Conservation (phyloP, 2,113 vertebrate genomes). For the Odobenus rosmarus region DNA sequence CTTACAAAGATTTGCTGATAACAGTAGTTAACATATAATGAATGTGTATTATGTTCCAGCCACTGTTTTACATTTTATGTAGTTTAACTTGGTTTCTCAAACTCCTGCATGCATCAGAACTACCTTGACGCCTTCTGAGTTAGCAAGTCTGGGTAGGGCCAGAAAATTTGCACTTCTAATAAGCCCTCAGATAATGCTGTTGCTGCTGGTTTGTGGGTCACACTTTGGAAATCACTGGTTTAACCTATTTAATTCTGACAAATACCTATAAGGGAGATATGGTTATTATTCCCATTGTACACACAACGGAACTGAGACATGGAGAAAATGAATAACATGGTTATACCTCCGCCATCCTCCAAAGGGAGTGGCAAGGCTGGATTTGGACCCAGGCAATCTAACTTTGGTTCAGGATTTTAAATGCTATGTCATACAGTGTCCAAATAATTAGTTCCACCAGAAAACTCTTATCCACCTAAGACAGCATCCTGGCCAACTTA, state of each 20-base stretch:
- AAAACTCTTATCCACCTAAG: not conserved
- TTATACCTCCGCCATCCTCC: no score
- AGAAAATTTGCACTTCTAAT: not conserved
- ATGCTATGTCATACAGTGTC: not conserved
- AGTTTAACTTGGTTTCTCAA: not conserved
- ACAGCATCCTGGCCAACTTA: not conserved
- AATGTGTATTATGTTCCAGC: not conserved
- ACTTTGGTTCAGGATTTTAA: not conserved
- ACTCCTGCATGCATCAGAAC: not conserved
- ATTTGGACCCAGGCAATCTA: not conserved
- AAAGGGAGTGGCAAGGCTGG: not conserved
- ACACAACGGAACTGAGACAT: not conserved
- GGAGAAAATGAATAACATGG: not conserved
- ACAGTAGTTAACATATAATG: not conserved
- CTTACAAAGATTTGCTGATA: not conserved
- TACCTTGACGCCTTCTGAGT: not conserved
- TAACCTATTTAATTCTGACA: constrained; percentile 6
- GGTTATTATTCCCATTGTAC: not conserved
- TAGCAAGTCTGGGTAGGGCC: not conserved
- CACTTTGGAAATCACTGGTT: not conserved
- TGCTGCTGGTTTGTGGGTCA: not conserved
- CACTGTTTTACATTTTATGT: not conserved
- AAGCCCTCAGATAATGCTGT: not conserved
- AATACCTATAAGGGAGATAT: not conserved
- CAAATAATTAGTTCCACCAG: not conserved